Evolutionary conservation across 1,140 invertebrate genomes (phyloP).

Genomic region (Hetaerina americana): DNA sequence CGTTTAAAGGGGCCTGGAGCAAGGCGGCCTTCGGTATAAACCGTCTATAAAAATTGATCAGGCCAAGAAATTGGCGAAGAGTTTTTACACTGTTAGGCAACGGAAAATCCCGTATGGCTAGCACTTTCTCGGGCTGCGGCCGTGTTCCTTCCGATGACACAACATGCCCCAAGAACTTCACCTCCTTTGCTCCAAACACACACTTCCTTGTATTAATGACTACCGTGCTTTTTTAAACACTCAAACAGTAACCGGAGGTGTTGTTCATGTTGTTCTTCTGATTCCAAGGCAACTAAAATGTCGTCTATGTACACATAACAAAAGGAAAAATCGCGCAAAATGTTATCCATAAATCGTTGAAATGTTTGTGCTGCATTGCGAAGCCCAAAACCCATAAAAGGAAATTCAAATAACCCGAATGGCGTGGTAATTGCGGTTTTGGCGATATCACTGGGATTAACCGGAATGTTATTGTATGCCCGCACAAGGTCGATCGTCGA

Average conservation of each 20-base stretch:
- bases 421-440: slow-evolving; percentile 30
- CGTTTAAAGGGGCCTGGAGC: slow-evolving; percentile 9
- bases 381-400: slow-evolving; percentile 31
- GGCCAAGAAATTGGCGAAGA: slow-evolving; percentile 16
- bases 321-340: slow-evolving; percentile 26
- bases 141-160: slow-evolving; percentile 21
- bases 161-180: slow-evolving; percentile 24
- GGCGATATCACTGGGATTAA: slow-evolving; percentile 21
- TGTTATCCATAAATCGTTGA: slow-evolving; percentile 32
- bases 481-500: slow-evolving; percentile 27
- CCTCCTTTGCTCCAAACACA: slow-evolving; percentile 16
- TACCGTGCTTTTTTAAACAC: slow-evolving; percentile 19
- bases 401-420: slow-evolving; percentile 28
- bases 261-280: slow-evolving; percentile 19
- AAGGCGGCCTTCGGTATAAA: slow-evolving; percentile 12
- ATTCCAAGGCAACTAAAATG: slow-evolving; percentile 30
- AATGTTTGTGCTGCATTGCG: slow-evolving; percentile 33
- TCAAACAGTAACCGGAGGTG: slow-evolving; percentile 26
- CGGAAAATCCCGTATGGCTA: slow-evolving; percentile 15
- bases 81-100: slow-evolving; percentile 6
- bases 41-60: slow-evolving; percentile 17
- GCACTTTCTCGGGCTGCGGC: slow-evolving; percentile 18
- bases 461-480: slow-evolving; percentile 31
- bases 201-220: slow-evolving; percentile 21
- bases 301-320: slow-evolving; percentile 36